Evolutionary conservation across 2,113 vertebrate species (phyloP).

Genomic region (Loxodonta africana): DNA sequence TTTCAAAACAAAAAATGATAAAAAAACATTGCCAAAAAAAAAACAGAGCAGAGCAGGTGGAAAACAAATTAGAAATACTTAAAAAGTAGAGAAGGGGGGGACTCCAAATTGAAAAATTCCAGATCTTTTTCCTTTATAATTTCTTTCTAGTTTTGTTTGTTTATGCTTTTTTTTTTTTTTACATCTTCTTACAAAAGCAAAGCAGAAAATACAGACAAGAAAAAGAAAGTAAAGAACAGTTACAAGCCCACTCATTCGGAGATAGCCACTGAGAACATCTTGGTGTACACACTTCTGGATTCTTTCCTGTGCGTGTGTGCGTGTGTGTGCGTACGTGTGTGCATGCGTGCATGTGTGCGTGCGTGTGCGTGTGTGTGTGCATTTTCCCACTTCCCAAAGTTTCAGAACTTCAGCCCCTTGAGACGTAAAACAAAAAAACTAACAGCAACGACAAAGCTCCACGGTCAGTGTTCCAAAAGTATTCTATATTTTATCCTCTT

Average conservation of each 20-base stretch:
- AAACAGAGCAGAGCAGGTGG: background rate
- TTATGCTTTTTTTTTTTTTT: background rate
- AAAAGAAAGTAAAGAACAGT: background rate
- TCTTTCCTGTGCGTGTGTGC: background rate
- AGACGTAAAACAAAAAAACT: background rate
- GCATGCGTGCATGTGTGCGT: no score
- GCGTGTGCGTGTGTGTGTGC: background rate
- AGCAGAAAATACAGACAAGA: background rate
- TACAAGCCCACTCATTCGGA: background rate
- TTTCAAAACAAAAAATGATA: conserved; percentile 42
- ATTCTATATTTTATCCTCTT: background rate
- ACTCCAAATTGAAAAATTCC: background rate
- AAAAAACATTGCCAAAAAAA: background rate
- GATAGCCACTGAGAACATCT: background rate
- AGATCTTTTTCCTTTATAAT: background rate
- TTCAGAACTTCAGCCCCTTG: conserved; percentile 4
- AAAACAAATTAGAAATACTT: conserved; percentile 61
- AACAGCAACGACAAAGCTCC: background rate
- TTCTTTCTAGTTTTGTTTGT: conserved; percentile 15
- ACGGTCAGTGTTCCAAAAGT: conserved; percentile 24
- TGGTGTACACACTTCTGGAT: background rate
- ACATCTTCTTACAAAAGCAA: conserved; percentile 20
- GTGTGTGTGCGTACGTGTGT: no score
- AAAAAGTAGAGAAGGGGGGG: background rate
- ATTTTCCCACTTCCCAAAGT: conserved; percentile 30